These are phyloP conservation scores for Rhea pennata DNA, from an alignment of 2,113 vertebrate species.

Conservation along the genomic window DNA sequence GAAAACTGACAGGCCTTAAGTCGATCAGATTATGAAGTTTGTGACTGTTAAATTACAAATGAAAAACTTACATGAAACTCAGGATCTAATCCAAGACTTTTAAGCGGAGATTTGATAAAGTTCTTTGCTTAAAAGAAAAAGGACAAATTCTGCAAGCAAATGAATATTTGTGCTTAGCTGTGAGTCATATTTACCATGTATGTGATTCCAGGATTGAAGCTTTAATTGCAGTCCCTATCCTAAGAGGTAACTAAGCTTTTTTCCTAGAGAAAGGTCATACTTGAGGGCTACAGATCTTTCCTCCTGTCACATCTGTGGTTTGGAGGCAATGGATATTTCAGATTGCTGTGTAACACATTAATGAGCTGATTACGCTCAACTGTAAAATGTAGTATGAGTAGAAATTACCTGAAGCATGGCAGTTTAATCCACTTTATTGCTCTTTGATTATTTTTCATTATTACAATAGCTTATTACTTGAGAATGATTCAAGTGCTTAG, in stretches of 20 bases:
- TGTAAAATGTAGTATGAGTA: no score
- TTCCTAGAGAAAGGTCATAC: background rate
- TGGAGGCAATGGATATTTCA: background rate
- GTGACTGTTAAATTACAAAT: background rate
- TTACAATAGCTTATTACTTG: background rate
- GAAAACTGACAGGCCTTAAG: background rate
- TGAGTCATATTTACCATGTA: accelerated
- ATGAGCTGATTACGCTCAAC: background rate
- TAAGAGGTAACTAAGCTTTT: accelerated
- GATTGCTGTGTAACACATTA: background rate
- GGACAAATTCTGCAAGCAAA: background rate
- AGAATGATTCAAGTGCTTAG: background rate
- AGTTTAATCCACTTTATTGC: background rate
- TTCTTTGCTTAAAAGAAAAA: background rate
- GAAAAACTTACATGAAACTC: background rate
- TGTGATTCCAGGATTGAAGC: background rate
- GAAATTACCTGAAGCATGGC: accelerated
- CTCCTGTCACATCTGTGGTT: accelerated
- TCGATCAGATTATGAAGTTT: background rate
- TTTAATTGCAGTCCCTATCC: background rate
- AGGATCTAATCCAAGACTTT: background rate
- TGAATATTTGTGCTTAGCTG: accelerated
- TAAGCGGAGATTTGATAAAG: background rate
- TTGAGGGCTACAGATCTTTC: background rate
- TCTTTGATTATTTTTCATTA: background rate